These are phyloP conservation scores for Hippoglossus hippoglossus DNA, from an alignment of 2,797 vertebrate genomes.

Conservation along the genomic window DNA sequence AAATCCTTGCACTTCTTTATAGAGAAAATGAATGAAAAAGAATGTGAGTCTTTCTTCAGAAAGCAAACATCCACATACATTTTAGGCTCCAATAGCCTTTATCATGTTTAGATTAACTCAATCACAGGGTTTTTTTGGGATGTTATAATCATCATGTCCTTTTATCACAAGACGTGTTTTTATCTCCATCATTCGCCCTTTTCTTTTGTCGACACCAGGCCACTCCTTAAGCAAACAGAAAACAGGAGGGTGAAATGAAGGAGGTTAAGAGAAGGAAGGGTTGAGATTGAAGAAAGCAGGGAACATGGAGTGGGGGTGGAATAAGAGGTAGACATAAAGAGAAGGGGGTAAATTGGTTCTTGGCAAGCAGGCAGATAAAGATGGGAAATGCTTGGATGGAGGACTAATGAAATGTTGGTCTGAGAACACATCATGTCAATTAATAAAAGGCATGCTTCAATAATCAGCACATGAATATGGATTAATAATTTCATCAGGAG, in stretches of 20 bases:
- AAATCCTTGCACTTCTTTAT: background rate
- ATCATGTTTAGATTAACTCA: no score
- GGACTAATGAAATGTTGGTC: constrained; percentile 1
- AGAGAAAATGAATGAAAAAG: no score
- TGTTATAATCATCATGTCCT: background rate
- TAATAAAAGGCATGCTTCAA: constrained; percentile 43
- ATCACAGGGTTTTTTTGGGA: no score
- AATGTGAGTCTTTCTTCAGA: no score
- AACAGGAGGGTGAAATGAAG: constrained; percentile 3
- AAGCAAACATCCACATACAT: no score
- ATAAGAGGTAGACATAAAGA: constrained; percentile 4
- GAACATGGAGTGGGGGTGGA: constrained; percentile 11
- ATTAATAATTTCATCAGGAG: constrained; percentile 39
- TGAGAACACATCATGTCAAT: constrained; percentile 7
- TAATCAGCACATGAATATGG: constrained; percentile 40
- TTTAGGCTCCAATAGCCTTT: no score
- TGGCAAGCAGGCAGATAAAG: background rate
- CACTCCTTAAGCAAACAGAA: constrained; percentile 19
- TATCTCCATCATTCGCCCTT: background rate
- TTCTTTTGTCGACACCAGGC: background rate
- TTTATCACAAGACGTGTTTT: background rate
- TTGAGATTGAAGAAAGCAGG: background rate
- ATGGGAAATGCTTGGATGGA: constrained; percentile 4
- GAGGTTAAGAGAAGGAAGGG: constrained; percentile 6
- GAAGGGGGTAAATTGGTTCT: constrained; percentile 19